Base-by-base conservation (phyloP, 2,888 invertebrate species). In the Melanostoma mellinum region DNA sequence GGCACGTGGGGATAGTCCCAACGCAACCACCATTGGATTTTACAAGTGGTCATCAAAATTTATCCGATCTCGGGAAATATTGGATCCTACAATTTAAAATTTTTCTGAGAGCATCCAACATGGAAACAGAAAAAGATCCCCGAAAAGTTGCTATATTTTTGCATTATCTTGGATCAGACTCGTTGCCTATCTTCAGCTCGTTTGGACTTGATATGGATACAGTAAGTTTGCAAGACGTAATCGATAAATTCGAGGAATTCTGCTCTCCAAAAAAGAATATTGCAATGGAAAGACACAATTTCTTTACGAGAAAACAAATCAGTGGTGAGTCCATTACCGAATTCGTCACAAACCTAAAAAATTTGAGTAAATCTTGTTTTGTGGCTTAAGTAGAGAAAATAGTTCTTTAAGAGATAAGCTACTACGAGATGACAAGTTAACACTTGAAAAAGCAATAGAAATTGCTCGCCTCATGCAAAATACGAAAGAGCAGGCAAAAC, bases 321-420 rank as follows among this genome's bases (percentile, higher is more conserved):
- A 44, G 38, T 4, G 68, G 58, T 40, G 75, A 61, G 44, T 68
- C 60, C 6, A 61, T 68, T 40, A 61, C 36, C 20, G 46, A 76
- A 60, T 76, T 61, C 44, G 60, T 69, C 48, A 76, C 61, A 35
- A 52, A 20, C 10, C 50, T 74, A 33, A 55, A 74, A 74, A 65
- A 38, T 50, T n/a, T 65, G 0, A 74, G 67, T 35, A n/a, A n/a
- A 42, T 42, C 32, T 33, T 30, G 8, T 86, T 86, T 20, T 88
- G 86, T 56, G 50, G 63, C 1, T 50, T 65, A 50, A 48, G 48
- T 48, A 46, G 36, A 48, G 46, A 61, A 10, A 36, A 46, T 4
- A 3, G 33, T n/a, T 33, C 33, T 6, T 30, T 52, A 40, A 8
- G 38, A 50, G 63, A 65, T 30, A 65, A 50, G 4, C 50, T 65